Conservation (phyloP, 1,140 invertebrate genomes). For the Camponotus pennsylvanicus region DNA sequence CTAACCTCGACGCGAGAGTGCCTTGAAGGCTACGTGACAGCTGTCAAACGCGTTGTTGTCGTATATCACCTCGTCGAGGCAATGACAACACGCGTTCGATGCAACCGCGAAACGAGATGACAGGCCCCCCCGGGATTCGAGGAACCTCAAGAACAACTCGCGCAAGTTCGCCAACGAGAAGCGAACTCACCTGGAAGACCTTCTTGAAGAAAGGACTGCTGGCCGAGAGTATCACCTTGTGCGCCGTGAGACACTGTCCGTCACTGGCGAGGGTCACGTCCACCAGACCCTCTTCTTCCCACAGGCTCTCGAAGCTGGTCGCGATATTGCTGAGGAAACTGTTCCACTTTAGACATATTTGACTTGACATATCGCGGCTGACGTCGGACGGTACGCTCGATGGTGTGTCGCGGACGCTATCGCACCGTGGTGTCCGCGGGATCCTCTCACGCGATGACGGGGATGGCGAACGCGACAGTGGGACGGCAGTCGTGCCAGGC, state of each 20-base stretch:
- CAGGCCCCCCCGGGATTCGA: not conserved
- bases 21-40: slow-evolving; percentile 25
- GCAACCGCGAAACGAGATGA: not conserved
- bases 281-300: slow-evolving; percentile 89
- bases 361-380: slow-evolving; percentile 80
- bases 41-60: slow-evolving; percentile 51
- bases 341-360: slow-evolving; percentile 90
- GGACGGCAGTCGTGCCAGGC: slow-evolving; percentile 71
- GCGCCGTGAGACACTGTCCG: slow-evolving; percentile 89
- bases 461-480: slow-evolving; percentile 54
- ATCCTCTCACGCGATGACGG: slow-evolving; percentile 54
- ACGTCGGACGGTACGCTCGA: not conserved
- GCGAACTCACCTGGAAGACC: slow-evolving; percentile 88
- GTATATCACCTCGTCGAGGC: not conserved
- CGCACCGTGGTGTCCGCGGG: slow-evolving; percentile 14
- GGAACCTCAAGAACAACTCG: not conserved
- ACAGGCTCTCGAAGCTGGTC: slow-evolving; percentile 88
- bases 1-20: slow-evolving; percentile 13
- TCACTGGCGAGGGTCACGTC: slow-evolving; percentile 91
- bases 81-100: slow-evolving; percentile 21
- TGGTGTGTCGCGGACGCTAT: slow-evolving; percentile 13
- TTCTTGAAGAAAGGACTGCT: slow-evolving; percentile 91
- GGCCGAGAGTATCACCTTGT: slow-evolving; percentile 91
- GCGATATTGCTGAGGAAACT: slow-evolving; percentile 89
- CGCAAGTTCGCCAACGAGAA: not conserved